Evolutionary conservation across 2,888 invertebrate species (phyloP), one percentile per base, ranked within the genome.

Genomic region (Bimastos eiseni): DNA sequence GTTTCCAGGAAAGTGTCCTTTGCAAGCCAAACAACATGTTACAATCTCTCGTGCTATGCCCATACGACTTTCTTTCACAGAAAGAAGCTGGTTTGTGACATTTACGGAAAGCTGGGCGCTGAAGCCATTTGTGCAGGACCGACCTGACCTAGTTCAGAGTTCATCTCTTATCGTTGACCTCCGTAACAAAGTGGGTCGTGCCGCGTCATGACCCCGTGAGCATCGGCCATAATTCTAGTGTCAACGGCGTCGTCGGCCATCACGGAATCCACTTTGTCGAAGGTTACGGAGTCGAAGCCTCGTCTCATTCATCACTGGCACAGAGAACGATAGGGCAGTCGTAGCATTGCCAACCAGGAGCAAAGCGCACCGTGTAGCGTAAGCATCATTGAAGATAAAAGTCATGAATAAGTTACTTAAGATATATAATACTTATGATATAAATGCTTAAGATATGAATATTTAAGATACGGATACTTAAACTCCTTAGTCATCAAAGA

Each of bases 101-200:
- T 8, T n/a, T n/a, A 70, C n/a, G n/a, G n/a, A n/a, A 70, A 30
- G 70, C 8, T n/a, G 70, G 30, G 70, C 70, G 70, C 70, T 70
- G 70, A 70, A 70, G 70, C 70, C 86, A 36, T 34, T 86, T 33
- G 34, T 86, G 5, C 24, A 0, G 34, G 30, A 86, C 33, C 37
- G 86, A 86, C 86, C 86, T 37, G 86, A 37, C 86, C 86, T 33
- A 86, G 86, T 86, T 86, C 86, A 86, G 37, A 86, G 86, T 86
- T 86, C 86, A 34, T 36, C 86, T 86, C 70, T 70, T 70, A 70
- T 70, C 70, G 70, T 70, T 70, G 70, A 70, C 70, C 70, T 70
- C 70, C 70, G n/a, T 70, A 70, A 70, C 70, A 70, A 70, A 70
- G 70, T 70, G 70, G 70, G 70, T 70, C 70, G 70, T 13, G 70